Conservation (phyloP, 2,797 vertebrate genomes). For the Epinephelus coioides region DNA sequence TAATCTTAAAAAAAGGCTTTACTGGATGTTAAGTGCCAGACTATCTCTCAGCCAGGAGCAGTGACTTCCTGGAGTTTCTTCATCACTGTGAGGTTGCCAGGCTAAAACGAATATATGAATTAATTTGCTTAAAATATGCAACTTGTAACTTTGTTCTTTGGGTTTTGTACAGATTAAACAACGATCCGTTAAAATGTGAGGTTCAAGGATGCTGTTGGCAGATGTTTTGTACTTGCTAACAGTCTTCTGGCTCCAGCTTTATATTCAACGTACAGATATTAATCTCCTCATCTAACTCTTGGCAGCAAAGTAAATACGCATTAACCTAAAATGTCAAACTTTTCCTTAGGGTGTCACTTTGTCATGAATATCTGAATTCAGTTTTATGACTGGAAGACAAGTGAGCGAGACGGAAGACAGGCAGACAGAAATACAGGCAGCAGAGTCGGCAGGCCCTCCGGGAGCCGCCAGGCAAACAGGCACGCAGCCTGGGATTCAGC, state of each 20-base stretch:
- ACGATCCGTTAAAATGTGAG: background rate
- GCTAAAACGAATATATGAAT: too few relatives aligned
- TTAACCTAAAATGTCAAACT: slow-evolving; percentile 4
- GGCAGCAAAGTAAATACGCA: background rate
- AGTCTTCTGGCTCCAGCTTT: background rate
- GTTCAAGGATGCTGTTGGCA: background rate
- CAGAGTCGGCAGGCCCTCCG: slow-evolving; percentile 8
- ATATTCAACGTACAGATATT: background rate
- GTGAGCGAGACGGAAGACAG: background rate
- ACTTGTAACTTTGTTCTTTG: background rate
- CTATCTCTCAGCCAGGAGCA: background rate
- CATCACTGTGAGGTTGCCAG: too few relatives aligned
- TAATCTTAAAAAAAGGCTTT: background rate
- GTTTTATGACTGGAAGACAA: slow-evolving; percentile 17
- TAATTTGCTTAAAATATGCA: background rate
- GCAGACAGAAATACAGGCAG: slow-evolving; percentile 9
- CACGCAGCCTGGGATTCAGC: slow-evolving; percentile 54
- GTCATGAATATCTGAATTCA: slow-evolving; percentile 9
- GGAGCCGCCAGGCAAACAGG: slow-evolving; percentile 48
- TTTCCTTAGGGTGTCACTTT: background rate
- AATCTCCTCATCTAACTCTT: background rate
- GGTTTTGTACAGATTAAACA: background rate
- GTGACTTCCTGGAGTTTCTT: background rate
- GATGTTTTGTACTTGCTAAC: background rate
- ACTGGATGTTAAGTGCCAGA: background rate